Conservation (phyloP, 2,797 vertebrate genomes). For the Emys orbicularis region DNA sequence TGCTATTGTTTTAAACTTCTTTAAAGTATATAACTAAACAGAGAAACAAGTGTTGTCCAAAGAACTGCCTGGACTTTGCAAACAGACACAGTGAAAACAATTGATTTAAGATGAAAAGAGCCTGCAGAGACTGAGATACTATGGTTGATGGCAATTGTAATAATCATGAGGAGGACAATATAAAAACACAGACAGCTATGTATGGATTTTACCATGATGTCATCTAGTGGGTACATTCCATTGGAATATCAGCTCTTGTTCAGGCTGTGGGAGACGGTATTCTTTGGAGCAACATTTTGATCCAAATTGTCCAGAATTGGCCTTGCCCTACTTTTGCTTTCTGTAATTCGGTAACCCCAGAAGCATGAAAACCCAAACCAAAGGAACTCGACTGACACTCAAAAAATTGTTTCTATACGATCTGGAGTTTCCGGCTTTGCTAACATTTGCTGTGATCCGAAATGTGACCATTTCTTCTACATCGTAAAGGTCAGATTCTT, state of each 20-base stretch:
- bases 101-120: background rate
- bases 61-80: background rate
- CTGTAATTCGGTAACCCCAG: background rate
- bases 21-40: background rate
- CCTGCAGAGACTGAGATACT: fast-evolving
- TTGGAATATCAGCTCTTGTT: background rate
- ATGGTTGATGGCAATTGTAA: background rate
- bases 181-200: background rate
- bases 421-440: background rate
- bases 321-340: background rate
- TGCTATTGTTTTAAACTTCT: background rate
- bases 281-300: background rate
- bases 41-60: background rate
- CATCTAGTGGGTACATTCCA: background rate
- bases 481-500: background rate
- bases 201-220: background rate
- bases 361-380: background rate
- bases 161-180: background rate
- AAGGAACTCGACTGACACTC: background rate
- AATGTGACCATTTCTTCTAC: background rate
- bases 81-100: fast-evolving
- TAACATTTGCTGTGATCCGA: background rate
- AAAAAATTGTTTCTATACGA: background rate
- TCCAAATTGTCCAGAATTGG: background rate
- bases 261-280: background rate